Evolutionary conservation across 2,888 invertebrate genomes (phyloP).

Genomic region (Drosophila cracens): DNA sequence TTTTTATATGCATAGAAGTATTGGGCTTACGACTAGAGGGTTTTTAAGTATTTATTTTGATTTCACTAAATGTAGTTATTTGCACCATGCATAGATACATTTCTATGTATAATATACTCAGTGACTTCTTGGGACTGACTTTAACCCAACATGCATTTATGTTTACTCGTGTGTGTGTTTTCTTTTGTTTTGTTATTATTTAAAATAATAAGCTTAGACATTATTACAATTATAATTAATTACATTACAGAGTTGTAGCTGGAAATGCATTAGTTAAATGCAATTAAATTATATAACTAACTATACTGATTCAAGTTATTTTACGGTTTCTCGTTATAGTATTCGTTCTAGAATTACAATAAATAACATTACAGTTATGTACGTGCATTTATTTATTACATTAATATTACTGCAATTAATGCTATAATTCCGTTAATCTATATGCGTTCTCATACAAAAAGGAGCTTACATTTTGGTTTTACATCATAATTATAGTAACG

Average conservation of each 20-base stretch:
- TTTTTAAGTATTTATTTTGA: conserved; percentile 68
- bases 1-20: conserved; percentile 34
- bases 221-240: conserved; percentile 70
- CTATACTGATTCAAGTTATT: conserved; percentile 54
- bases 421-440: conserved; percentile 36
- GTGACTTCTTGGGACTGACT: conserved; percentile 26
- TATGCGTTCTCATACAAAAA: conserved; percentile 48
- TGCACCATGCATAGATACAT: conserved; percentile 32
- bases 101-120: conserved; percentile 14
- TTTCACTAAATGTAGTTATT: conserved; percentile 61
- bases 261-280: conserved; percentile 76
- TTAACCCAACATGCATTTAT: conserved; percentile 15
- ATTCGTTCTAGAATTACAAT: conserved; percentile 65
- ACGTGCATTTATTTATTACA: conserved; percentile 25
- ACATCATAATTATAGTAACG: conserved; percentile 28
- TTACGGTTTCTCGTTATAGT: conserved; percentile 33
- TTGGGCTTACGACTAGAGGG: conserved; percentile 73
- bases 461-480: not conserved
- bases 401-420: conserved; percentile 37
- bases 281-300: conserved; percentile 69
- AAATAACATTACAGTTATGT: conserved; percentile 61
- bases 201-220: conserved; percentile 54
- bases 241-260: conserved; percentile 69
- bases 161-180: not conserved
- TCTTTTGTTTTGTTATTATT: conserved; percentile 17